These are phyloP conservation scores for Eurosta solidaginis DNA, from an alignment of 1,140 invertebrate species.

Conservation along the genomic window DNA sequence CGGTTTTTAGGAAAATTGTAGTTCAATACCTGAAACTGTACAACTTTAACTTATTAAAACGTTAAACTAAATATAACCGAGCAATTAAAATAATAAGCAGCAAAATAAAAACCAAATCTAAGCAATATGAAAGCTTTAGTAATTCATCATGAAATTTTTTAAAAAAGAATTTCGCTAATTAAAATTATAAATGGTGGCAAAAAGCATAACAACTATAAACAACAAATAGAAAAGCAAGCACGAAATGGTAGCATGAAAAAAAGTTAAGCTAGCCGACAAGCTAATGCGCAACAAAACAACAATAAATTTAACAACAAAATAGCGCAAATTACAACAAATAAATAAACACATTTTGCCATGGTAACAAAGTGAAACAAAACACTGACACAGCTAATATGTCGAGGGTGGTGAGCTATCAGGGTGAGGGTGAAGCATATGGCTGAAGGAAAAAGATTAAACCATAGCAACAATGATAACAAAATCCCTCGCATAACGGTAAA, in stretches of 20 bases:
- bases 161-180: constrained; percentile 7
- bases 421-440: background rate
- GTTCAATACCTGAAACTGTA: no score
- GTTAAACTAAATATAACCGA: no score
- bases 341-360: background rate
- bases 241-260: no score
- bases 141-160: background rate
- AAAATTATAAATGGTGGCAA: background rate
- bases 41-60: no score
- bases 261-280: background rate
- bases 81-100: no score
- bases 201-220: background rate
- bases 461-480: background rate
- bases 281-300: background rate
- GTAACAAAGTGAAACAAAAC: background rate
- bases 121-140: background rate
- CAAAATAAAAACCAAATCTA: background rate
- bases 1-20: no score
- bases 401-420: background rate
- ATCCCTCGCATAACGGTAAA: background rate
- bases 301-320: background rate
- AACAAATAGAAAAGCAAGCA: background rate
- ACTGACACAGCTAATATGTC: background rate
- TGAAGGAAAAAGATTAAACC: constrained; percentile 10
- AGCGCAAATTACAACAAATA: constrained; percentile 1